Base-by-base conservation (phyloP, 2,888 invertebrate genomes). In the Chironomus tentans region DNA sequence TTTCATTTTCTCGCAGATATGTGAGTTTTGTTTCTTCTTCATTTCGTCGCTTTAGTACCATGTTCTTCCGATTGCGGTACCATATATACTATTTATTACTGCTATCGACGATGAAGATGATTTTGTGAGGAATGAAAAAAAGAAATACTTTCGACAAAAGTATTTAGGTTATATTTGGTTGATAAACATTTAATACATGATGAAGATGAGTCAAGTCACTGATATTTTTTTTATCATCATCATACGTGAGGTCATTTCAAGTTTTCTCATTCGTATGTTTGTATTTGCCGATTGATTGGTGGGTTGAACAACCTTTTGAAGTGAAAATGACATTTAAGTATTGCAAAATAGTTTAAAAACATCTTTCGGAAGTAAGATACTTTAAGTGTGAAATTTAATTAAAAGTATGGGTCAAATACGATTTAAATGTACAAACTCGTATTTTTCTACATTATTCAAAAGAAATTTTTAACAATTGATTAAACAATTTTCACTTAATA, bases 81-180 rank as follows among this genome's bases (percentile, higher is more conserved):
- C 65, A 65, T 65, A n/a, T n/a, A 24, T 65, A 65, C 21, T 15
- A 56, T 56, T 56, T 56, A 56, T 56, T 38, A 38, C 38, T 56
- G 56, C 15, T 56, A 56, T 56, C 56, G 56, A 56, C 56, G 4
- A 56, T 38, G 38, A 38, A 38, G 38, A 38, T 38, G 38, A 10
- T 38, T 38, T 21, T 65, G 24, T 24, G 65, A 24, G 21, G 21
- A 61, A 50, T 50, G 50, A 72, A 38, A 15, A 38, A 72, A n/a
- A n/a, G n/a, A n/a, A 61, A 74, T 73, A 56, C 74, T 74, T 74
- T 74, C 74, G 74, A 74, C 74, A 68, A 74, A 74, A 74, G 68
- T 74, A 74, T 74, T 74, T 74, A 74, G 74, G 74, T 74, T 74
- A 74, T 68, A 62, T 68, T 68, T 48, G 47, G 74, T 18, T 74